phyloP scores from a whole-genome alignment of 2,113 vertebrate species.

The Seriola quinqueradiata region DNA sequence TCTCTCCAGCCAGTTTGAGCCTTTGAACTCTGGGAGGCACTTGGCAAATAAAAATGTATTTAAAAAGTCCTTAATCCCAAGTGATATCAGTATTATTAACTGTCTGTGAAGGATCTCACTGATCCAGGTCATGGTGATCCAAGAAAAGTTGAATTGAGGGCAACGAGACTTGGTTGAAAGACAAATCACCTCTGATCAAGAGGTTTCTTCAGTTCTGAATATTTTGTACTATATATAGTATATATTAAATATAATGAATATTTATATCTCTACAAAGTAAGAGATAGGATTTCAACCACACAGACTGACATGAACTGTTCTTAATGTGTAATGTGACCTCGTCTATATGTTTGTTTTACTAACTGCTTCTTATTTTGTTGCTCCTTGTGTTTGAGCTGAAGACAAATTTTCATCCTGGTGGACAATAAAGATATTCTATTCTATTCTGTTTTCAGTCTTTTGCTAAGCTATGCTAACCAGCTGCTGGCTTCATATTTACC shows the following conservation, averaged over 20 bases:
- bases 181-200: too few relatives aligned
- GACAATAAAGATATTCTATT: too few relatives aligned
- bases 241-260: too few relatives aligned
- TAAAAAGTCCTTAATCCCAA: not conserved
- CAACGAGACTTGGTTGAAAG: too few relatives aligned
- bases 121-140: too few relatives aligned
- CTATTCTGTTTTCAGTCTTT: not conserved
- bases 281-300: not conserved
- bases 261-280: not conserved
- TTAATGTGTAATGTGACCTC: not conserved
- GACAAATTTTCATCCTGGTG: not conserved
- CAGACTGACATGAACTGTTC: not conserved
- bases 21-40: not conserved
- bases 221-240: too few relatives aligned
- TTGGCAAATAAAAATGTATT: not conserved
- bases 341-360: not conserved
- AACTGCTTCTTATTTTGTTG: not conserved
- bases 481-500: not conserved
- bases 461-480: not conserved
- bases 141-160: too few relatives aligned
- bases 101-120: too few relatives aligned
- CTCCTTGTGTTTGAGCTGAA: not conserved
- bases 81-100: not conserved
- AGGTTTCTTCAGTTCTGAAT: too few relatives aligned
- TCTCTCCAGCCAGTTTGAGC: conserved; percentile 1